Evolutionary conservation across 1,140 invertebrate genomes (phyloP).

Genomic region (Leptinotarsa texana): DNA sequence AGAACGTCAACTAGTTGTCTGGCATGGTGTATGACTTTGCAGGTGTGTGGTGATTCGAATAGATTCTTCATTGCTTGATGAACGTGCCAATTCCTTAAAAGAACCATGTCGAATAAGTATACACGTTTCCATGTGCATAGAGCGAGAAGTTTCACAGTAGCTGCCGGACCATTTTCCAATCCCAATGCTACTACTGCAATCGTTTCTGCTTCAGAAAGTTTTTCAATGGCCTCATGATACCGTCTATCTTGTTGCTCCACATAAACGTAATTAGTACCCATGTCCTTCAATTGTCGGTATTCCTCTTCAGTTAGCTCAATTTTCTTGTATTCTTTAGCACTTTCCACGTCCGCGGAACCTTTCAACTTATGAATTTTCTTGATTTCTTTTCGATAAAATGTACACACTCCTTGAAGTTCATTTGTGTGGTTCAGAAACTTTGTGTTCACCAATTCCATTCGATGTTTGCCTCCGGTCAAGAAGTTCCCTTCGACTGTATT

Average conservation of each 20-base stretch:
- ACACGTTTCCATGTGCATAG: slow-evolving; percentile 34
- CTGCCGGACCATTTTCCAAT: slow-evolving; percentile 25
- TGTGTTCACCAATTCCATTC: no score
- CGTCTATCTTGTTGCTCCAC: slow-evolving; percentile 34
- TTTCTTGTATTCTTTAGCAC: neutral
- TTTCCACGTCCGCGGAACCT: neutral
- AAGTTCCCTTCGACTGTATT: no score
- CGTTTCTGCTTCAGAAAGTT: slow-evolving; percentile 30
- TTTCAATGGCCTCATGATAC: slow-evolving; percentile 35
- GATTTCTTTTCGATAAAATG: slow-evolving; percentile 31
- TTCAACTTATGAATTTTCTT: slow-evolving; percentile 23
- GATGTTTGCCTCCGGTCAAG: no score
- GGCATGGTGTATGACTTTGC: slow-evolving; percentile 37
- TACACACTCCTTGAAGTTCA: no score
- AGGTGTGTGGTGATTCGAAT: slow-evolving; percentile 34
- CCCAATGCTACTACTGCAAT: slow-evolving; percentile 34
- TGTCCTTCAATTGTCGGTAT: slow-evolving; percentile 34
- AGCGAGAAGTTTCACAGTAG: slow-evolving; percentile 28
- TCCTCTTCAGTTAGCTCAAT: slow-evolving; percentile 33
- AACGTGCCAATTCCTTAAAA: no score
- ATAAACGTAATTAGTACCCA: slow-evolving; percentile 30
- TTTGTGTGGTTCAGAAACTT: no score
- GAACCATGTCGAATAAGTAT: slow-evolving; percentile 34
- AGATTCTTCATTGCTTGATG: no score
- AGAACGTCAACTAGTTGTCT: slow-evolving; percentile 32